A percentile compares a stretch with the other conserved stretches of the same genome.
These are phyloP conservation scores for Neotragus moschatus DNA, from an alignment of 2,113 vertebrate genomes.

Conservation along the genomic window DNA sequence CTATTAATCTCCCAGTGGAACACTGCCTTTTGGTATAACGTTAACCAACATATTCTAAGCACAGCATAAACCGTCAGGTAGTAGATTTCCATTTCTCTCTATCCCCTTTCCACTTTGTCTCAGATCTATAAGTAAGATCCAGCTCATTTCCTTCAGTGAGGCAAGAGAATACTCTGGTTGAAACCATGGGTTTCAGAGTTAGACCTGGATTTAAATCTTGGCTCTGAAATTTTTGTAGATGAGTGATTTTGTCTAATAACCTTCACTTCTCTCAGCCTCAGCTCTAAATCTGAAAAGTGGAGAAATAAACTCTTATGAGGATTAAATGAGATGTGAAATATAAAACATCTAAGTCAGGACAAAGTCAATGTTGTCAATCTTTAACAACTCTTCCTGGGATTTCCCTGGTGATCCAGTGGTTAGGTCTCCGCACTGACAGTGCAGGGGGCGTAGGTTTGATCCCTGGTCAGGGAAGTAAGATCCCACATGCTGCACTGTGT, in stretches of 20 bases:
- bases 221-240: not conserved
- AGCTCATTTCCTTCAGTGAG: not conserved
- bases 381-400: not conserved
- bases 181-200: not conserved
- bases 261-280: not conserved
- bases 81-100: fast-evolving
- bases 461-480: not conserved
- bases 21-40: not conserved
- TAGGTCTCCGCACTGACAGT: fast-evolving
- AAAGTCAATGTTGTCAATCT: not conserved
- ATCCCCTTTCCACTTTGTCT: no score
- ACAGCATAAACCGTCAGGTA: not conserved
- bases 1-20: not conserved
- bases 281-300: not conserved
- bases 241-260: not conserved
- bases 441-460: not conserved
- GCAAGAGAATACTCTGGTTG: not conserved
- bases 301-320: not conserved
- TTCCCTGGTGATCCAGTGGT: not conserved
- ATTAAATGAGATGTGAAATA: not conserved
- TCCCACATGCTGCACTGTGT: not conserved
- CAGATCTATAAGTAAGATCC: not conserved
- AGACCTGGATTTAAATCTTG: not conserved
- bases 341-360: not conserved
- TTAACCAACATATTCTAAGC: not conserved